Percentiles rank a stretch among this genome's conserved stretches.
Evolutionary conservation across 2,888 invertebrate species (phyloP).

Genomic region (Yponomeuta evonymella): DNA sequence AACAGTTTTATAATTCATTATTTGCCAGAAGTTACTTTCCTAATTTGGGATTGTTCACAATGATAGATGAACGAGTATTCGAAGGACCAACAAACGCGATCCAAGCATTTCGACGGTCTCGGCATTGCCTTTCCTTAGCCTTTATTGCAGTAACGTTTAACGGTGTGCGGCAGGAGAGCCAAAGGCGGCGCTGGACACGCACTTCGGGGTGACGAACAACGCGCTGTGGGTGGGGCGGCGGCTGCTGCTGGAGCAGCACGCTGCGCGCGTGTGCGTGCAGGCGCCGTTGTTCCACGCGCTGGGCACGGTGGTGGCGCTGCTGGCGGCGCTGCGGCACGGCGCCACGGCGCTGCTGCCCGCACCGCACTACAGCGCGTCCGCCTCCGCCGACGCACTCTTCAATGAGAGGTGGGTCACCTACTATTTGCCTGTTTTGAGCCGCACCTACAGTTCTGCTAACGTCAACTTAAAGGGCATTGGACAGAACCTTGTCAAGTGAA

Average conservation of each 20-base stretch:
- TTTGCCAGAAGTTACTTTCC: no score
- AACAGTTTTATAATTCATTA: no score
- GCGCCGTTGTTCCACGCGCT: slow-evolving; percentile 91
- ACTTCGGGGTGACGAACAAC: slow-evolving; percentile 88
- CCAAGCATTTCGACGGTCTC: no score
- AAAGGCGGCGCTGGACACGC: slow-evolving; percentile 85
- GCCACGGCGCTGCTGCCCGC: slow-evolving; percentile 78
- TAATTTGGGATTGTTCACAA: no score
- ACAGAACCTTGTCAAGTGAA: no score
- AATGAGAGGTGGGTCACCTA: slow-evolving; percentile 78
- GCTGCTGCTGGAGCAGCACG: slow-evolving; percentile 63
- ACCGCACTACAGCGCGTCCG: slow-evolving; percentile 76
- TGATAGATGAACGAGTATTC: no score
- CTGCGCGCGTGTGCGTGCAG: slow-evolving; percentile 72
- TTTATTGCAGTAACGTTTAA: slow-evolving; percentile 14
- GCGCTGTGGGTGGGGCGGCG: slow-evolving; percentile 79
- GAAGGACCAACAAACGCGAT: no score
- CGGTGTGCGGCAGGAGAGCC: slow-evolving; percentile 73
- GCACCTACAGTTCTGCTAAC: no score
- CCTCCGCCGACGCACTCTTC: slow-evolving; percentile 79
- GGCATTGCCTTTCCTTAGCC: not conserved
- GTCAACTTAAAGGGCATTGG: no score
- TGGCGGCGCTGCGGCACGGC: slow-evolving; percentile 78
- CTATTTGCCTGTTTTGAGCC: no score
- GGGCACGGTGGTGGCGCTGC: slow-evolving; percentile 81